Evolutionary conservation across 2,113 vertebrate species (phyloP), one percentile per base, ranked within the genome.

Genomic region (Empidonax traillii): DNA sequence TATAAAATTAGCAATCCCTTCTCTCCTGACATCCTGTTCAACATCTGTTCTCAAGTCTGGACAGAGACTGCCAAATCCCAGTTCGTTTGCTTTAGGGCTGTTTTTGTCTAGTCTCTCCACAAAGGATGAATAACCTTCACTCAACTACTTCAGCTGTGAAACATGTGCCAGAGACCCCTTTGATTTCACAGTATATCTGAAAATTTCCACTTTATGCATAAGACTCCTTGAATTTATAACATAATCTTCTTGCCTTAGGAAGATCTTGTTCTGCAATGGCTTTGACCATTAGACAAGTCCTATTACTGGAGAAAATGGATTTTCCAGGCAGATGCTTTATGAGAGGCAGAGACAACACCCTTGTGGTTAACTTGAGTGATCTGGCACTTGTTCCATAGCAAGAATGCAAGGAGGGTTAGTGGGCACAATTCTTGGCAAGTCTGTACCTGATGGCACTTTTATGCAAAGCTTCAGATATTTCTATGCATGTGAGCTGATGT

Each of bases 21-120:
- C 61, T 87, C 86, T 81, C 76, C 65, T 78, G 65, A 56, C 61
- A 72, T 84, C 46, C 79, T 78, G 65, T 28, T 44, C 44, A 94
- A 84, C 73, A 93, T 63, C 90, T 92, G 79, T 80, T 96, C 90
- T 59, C 73, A 87, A 90, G 68, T 74, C 86, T 92, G 76, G 84
- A 92, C 80, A 89, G 65, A 89, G 35, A 44, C 22, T 8, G 21
- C 39, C 61, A 87, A 95, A 87, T 92, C 87, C 35, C 73, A 52
- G n/a, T 81, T 84, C 43, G 16, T 90, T 86, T 84, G 65, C 78
- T 92, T 47, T 89, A 39, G 49, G 24, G 80, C 51, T 93, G 69
- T 61, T 94, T 92, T 83, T 75, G 76, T 52, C 65, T 76, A 79
- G 46, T 56, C 9, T 63, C 51, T 74, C 52, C 61, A 67, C 47